A percentile compares a stretch with the other conserved stretches of the same genome.
phyloP scores from a whole-genome alignment of 2,113 vertebrate genomes.

The Pseudorhombus dupliciocellatus region DNA sequence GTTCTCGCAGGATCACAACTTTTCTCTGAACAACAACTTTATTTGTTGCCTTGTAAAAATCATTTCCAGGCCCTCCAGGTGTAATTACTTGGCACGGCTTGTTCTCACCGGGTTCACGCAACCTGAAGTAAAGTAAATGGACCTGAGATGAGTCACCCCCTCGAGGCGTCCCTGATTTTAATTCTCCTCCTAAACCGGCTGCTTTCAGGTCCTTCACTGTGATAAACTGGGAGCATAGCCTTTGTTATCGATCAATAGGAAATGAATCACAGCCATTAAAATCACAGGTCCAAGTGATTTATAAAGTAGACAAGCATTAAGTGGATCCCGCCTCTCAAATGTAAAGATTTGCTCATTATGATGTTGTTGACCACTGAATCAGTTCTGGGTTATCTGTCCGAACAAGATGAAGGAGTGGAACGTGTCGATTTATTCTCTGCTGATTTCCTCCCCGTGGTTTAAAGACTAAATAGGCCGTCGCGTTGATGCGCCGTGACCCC shows the following conservation, averaged over 20 bases:
- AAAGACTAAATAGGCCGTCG: background rate
- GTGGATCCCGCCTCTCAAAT: background rate
- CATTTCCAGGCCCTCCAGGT: background rate
- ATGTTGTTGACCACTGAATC: background rate
- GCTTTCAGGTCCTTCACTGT: background rate
- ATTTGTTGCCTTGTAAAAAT: background rate
- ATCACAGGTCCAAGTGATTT: constrained; percentile 3
- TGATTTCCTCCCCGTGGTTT: background rate
- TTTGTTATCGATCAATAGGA: background rate
- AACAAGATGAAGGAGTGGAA: background rate
- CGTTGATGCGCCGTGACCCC: too few relatives aligned
- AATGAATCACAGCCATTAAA: background rate
- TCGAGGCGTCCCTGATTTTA: background rate
- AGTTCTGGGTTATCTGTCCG: background rate
- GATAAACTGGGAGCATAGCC: background rate
- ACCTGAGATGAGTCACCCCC: too few relatives aligned
- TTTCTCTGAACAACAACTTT: too few relatives aligned
- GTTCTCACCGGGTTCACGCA: background rate
- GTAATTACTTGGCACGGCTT: background rate
- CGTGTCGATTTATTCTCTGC: background rate
- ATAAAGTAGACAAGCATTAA: background rate
- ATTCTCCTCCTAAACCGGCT: background rate
- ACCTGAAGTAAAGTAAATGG: too few relatives aligned
- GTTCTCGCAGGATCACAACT: background rate
- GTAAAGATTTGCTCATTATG: background rate